Evolutionary conservation across 2,888 invertebrate genomes (phyloP), one percentile per base, ranked within the genome.

Genomic region (Pilophorus perplexus): DNA sequence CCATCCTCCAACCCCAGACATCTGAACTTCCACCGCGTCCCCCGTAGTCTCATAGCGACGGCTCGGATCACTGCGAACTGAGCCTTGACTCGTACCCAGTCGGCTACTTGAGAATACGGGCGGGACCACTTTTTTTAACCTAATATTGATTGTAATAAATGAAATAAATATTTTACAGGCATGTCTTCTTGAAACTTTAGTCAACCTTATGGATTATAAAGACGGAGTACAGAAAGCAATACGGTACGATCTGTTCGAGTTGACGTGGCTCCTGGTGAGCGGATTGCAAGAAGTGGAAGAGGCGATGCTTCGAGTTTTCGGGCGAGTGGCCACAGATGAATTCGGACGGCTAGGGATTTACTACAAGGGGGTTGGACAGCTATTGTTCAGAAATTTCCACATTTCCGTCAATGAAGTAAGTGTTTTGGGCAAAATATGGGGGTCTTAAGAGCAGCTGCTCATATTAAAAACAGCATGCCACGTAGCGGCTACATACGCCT

Each of bases 201-300:
- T 33, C 3, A 62, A 62, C 33, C 23, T 62, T 33, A 46, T 62
- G 10, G 62, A 62, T 12, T 20, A 62, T 18, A 18, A 46, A 62
- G 18, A 28, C 14, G 62, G 62, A 27, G 46, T 46, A 10, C 16
- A 46, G 28, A 46, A 46, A 48, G 62, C 62, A 14, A 62, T 62
- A 23, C 18, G 46, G 8, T 62, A 62, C 33, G 62, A 62, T 16
- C n/a, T 62, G 46, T 62, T 62, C 46, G 62, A 62, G 20, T 33
- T 62, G 28, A 16, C 14, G 16, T 62, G 62, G 62, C 33, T 62
- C 5, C 46, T 46, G 16, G 18, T 12, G 8, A 46, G 62, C 14
- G 62, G 62, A 18, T 2, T 44, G 14, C n/a, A 18, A 14, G 28
- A 46, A 1, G 28, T 62, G 5, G 62, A 62, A 48, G 18, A 33